Base-by-base conservation (phyloP, 2,797 vertebrate species). In the Rhynchotus rufescens region DNA sequence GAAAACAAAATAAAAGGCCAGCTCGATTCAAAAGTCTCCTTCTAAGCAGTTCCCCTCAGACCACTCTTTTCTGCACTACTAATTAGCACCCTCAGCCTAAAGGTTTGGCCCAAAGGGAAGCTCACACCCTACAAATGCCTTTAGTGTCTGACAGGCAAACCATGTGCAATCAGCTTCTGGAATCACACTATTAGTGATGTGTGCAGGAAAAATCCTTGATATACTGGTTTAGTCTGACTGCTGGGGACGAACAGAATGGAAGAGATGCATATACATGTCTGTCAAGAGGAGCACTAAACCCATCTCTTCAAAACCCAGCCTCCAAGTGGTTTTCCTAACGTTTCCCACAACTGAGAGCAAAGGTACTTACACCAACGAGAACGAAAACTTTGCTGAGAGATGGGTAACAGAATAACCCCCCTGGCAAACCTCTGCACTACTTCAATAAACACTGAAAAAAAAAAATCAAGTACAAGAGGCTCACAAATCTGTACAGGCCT, bases 71-170 rank as follows among this genome's bases (percentile, higher is more conserved):
- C 79, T 90, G 74, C 81, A 86, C 71, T 9, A 23, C 68, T 93
- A 95, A 95, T 92, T 86, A 94, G 68, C 80, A 81, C 1, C 1
- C 57, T 91, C 28, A 71, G 84, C 90, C 84, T 78, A 68, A 45
- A 92, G 86, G n/a, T 54, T 89, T 88, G 64, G 80, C 90, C 87
- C 95, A 92, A 40, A 81, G 90, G 90, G 91, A 86, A 92, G 80
- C 67, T 95, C 65, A 57, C 68, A 36, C 62, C 84, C 73, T 49
- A 80, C 59, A 49, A 22, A 90, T 51, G 85, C 91, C 83, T 68
- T 78, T 78, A 59, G 79, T 2, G 2, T 72, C 88, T 92, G 82
- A 90, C 64, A 80, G 80, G 67, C 85, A 93, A 95, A 74, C 67
- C 68, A n/a, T 25, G 23, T 36, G 74, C 80, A 86, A 34, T 68